Base-by-base conservation (phyloP, 2,797 vertebrate species). In the Sparus aurata region DNA sequence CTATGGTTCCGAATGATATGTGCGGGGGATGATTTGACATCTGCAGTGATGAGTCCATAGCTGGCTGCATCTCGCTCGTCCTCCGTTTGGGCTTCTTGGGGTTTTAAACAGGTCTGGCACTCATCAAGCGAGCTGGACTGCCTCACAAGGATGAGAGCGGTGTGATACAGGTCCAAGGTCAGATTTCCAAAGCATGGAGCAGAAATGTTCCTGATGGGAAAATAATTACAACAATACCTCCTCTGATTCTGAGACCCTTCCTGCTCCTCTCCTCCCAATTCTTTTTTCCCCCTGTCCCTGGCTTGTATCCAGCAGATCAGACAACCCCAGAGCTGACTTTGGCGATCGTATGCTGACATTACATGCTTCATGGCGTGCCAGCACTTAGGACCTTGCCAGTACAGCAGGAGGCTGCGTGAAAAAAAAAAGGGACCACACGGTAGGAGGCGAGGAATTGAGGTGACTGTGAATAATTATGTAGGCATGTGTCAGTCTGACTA, bases 401-500 rank as follows among this genome's bases (percentile, higher is more conserved):
- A 50, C 85, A 77, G 62, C 69, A 53, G 69, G 66, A 73, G 62
- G 77, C 77, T 84, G 66, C 27, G n/a, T 83, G 71, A 77, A 71
- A 71, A 58, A 72, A 78, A 27, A 27, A 27, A 34, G 30, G 43
- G 41, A 25, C 69, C 72, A 73, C 59, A 38, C 62, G 81, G 79
- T 76, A 75, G 65, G 82, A 83, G 80, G 68, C 72, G 72, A 86
- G 67, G 65, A 63, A 58, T 41, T 61, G 47, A 81, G 53, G 52
- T 67, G 62, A 85, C 69, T 66, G 53, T 89, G 67, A 90, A 86
- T 84, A 87, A 90, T 81, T 79, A 90, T 76, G 46, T 43, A 70
- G 76, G 74, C 57, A 82, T 73, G 69, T 89, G 62, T 75, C 76
- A 75, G 49, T 75, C 41, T 69, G 78, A 67, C 72, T 60, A 57